Evolutionary conservation across 2,888 invertebrate genomes (phyloP).

Genomic region (Julus scanicus): DNA sequence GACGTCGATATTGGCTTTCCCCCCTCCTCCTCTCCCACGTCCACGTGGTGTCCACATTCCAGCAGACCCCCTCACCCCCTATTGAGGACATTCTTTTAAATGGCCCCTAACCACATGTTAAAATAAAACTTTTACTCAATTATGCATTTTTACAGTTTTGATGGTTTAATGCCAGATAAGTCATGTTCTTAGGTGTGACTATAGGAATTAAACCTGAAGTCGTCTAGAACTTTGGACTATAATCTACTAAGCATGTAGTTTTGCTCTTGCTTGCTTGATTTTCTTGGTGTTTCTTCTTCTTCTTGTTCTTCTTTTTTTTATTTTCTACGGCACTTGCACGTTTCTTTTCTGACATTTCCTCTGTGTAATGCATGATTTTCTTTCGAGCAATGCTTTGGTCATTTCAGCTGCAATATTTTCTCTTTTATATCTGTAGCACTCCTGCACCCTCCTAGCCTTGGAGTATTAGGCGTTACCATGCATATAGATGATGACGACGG

Average conservation of each 20-base stretch:
- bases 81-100: too few species aligned
- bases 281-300: background rate
- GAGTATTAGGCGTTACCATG: conserved; percentile 50
- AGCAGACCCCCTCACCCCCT: too few species aligned
- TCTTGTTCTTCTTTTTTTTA: background rate
- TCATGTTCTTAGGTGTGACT: too few species aligned
- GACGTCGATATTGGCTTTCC: too few species aligned
- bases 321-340: background rate
- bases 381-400: background rate
- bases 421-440: conserved; percentile 44
- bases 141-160: too few species aligned
- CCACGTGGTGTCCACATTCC: too few species aligned
- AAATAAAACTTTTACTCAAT: too few species aligned
- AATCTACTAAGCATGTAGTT: background rate
- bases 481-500: conserved; percentile 46
- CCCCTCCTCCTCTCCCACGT: too few species aligned
- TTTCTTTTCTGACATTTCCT: background rate
- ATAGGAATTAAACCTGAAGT: too few species aligned
- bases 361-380: background rate
- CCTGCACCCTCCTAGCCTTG: conserved; percentile 46
- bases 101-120: too few species aligned
- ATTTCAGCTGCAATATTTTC: conserved; percentile 42
- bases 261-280: background rate
- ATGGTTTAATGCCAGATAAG: too few species aligned
- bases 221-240: background rate